A percentile compares a stretch with the other conserved stretches of the same genome.
Evolutionary conservation across 1,140 invertebrate species (phyloP).

Genomic region (Eueides isabella): DNA sequence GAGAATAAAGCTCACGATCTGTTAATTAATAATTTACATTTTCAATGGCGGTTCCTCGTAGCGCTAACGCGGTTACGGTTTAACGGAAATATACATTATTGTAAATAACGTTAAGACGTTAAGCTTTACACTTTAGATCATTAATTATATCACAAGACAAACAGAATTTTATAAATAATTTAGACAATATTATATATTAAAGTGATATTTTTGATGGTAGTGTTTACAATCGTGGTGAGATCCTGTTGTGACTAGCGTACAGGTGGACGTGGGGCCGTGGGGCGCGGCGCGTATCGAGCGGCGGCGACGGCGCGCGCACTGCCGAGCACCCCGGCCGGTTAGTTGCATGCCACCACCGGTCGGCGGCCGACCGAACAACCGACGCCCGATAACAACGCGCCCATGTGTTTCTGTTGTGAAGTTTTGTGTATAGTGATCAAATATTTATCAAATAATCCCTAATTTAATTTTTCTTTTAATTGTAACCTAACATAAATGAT

Average conservation of each 20-base stretch:
- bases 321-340: slow-evolving; percentile 46
- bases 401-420: slow-evolving; percentile 65
- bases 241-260: slow-evolving; percentile 72
- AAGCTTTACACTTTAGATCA: neutral
- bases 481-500: neutral
- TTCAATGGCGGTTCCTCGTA: slow-evolving; percentile 1
- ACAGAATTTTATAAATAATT: neutral
- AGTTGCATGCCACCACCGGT: slow-evolving; percentile 51
- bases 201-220: neutral
- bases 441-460: neutral
- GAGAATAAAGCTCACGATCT: slow-evolving; percentile 19
- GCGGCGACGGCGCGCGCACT: slow-evolving; percentile 65
- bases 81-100: neutral
- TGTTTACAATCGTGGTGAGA: slow-evolving; percentile 56
- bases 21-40: slow-evolving; percentile 27
- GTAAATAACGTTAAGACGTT: neutral
- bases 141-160: neutral
- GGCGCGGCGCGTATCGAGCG: slow-evolving; percentile 74
- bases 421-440: slow-evolving; percentile 30
- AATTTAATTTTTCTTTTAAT: neutral
- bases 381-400: slow-evolving; percentile 49
- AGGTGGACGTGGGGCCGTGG: slow-evolving; percentile 74
- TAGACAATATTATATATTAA: neutral
- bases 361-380: slow-evolving; percentile 52
- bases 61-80: neutral